Conservation (phyloP, 2,113 vertebrate genomes). For the Tachysurus fulvidraco region DNA sequence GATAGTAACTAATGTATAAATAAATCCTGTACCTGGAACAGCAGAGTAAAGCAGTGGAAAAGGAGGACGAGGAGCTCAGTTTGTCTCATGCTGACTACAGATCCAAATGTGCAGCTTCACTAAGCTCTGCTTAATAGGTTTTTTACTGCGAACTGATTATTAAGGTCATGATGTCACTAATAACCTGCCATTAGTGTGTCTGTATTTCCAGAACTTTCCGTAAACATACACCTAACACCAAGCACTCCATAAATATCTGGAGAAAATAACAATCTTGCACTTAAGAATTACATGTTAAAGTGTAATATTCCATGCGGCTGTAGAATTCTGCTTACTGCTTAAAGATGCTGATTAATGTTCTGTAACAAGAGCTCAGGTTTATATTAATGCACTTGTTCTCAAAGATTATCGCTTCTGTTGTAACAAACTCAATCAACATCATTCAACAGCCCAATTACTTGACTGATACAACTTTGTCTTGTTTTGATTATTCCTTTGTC, state of each 20-base stretch:
- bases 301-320: not conserved
- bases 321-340: not conserved
- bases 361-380: too few species aligned
- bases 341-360: too few species aligned
- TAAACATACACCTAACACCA: not conserved
- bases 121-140: not conserved
- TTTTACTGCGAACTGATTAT: not conserved
- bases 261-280: not conserved
- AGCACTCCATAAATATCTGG: not conserved
- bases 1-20: not conserved
- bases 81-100: not conserved
- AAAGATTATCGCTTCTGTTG: too few species aligned
- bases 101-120: not conserved
- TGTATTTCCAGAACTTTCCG: not conserved
- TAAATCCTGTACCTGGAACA: not conserved
- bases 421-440: too few species aligned
- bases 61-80: not conserved
- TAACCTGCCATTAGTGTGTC: not conserved
- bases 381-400: too few species aligned
- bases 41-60: not conserved
- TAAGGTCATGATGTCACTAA: slow-evolving; percentile 9
- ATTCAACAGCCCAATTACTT: too few species aligned
- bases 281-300: not conserved
- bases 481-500: too few species aligned
- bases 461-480: too few species aligned